Evolutionary conservation across 2,797 vertebrate genomes (phyloP), one percentile per base, ranked within the genome.

Genomic region (Cichlasoma orientale): DNA sequence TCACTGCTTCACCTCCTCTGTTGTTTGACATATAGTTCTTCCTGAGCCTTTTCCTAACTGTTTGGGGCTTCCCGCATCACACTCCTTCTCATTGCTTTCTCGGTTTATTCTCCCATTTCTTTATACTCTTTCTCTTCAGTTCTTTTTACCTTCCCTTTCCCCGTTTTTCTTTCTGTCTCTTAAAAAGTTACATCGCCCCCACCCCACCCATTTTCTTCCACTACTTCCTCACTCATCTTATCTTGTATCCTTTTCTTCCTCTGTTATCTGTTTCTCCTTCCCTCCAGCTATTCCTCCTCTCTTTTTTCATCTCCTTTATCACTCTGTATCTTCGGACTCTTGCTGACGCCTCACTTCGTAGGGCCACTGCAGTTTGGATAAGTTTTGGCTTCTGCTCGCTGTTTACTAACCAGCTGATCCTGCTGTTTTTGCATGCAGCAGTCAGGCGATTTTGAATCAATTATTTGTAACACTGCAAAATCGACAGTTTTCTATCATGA

Each of bases 301-400:
- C 27, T 12, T 9, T 29, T 59, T 23, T 77, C 58, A n/a, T 68
- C 33, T 25, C 9, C 27, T 75, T 79, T 74, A 36, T 63, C 76
- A 66, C 61, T 68, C 56, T 11, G 71, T 76, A 70, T 87, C 56
- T 80, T 36, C 13, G 14, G 72, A 75, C 79, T 84, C 77, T 52
- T 85, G 90, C 91, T 90, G 90, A 90, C 77, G 52, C 80, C 33
- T 89, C 86, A 79, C 33, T 90, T 88, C 74, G 59, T 54, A 12
- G 29, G 80, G 77, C 53, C 18, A 41, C 77, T 31, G 74, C 82
- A 80, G 75, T 81, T 56, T 53, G 76, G 75, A 80, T 5, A 18
- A 53, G 56, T 82, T 84, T 83, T 90, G 84, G 86, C 89, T 86
- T 70, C 76, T 36, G 68, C 36, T 85, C 72, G 1, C 69, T 41